Percentiles rank a stretch among this genome's conserved stretches.
These are phyloP conservation scores for Ptyas mucosa DNA, from an alignment of 2,113 vertebrate genomes.

Conservation along the genomic window DNA sequence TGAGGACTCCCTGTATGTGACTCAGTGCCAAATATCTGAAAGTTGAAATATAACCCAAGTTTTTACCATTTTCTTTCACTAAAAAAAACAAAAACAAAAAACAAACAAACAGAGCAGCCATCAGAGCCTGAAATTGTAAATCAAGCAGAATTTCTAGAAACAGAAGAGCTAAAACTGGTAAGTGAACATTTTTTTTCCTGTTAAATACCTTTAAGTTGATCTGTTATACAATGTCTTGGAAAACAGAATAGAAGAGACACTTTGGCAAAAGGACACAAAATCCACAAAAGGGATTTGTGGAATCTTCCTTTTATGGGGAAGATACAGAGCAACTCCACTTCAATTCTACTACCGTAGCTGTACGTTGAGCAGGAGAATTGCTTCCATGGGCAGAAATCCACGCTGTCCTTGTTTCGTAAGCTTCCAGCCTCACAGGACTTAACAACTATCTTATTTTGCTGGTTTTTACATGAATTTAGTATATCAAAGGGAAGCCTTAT, in stretches of 20 bases:
- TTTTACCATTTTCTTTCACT: constrained; percentile 29
- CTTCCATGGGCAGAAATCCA: neutral
- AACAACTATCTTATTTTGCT: neutral
- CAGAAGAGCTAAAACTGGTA: constrained; percentile 85
- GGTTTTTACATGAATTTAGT: neutral
- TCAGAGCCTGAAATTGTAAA: constrained; percentile 77
- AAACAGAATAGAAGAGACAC: neutral
- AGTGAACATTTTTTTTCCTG: constrained; percentile 50
- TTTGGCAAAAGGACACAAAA: neutral
- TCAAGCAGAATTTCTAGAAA: constrained; percentile 79
- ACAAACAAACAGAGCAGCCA: constrained; percentile 76
- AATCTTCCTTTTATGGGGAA: neutral
- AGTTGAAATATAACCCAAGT: neutral
- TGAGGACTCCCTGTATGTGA: neutral
- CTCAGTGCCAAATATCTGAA: neutral
- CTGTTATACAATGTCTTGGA: neutral
- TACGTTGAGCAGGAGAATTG: neutral
- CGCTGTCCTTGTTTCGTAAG: neutral
- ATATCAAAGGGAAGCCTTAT: neutral
- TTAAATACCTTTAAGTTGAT: neutral
- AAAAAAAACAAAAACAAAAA: constrained; percentile 30
- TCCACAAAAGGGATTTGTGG: neutral
- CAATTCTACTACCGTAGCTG: neutral
- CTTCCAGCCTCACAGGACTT: neutral
- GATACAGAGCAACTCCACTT: neutral